Base-by-base conservation (phyloP, 2,113 vertebrate species). In the Desmodus rotundus region DNA sequence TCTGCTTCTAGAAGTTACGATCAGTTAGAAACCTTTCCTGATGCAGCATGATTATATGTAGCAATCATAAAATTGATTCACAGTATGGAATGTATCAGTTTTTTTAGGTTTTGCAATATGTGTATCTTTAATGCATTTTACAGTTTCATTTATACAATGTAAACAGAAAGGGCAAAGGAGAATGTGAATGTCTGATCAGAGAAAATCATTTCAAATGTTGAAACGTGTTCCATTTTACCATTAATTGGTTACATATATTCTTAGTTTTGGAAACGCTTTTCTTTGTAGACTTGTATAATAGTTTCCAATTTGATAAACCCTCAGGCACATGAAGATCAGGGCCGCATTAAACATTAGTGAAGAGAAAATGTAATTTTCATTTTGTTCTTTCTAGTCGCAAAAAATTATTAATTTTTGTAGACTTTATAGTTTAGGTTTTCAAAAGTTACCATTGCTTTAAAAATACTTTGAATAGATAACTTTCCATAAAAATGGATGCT, bases 181-280 rank as follows among this genome's bases (percentile, higher is more conserved):
- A 74, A 83, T 77, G 41, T 67, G 76, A 86, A 13, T 87, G 56
- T 80, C 9, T 93, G 80, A 89, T 68, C 70, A 52, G 89, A 74
- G 43, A 54, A 95, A 87, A 94, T 45, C 0, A 4, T 95, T 96
- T 89, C 63, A 91, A 65, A 24, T 95, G 54, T 95, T 97, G 96
- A 97, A 45, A 13, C 20, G 58, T 38, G 20, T 93, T 24, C 16
- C n/a, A n/a, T 89, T 96, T 56, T 97, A 24, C 36, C 38, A 7
- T 67, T 97, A 98, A 96, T 93, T 97, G 82, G 52, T 91, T 93
- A 94, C 16, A 28, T 89, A 94, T 77, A 90, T 76, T 87, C 47
- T 96, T 81, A 50, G 43, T n/a, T 93, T 89, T 86, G 90, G 28
- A 93, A 93, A 90, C 95, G 1, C 84, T 96, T 97, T 90, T 89